A percentile compares a stretch with the other conserved stretches of the same genome.
Conservation (phyloP, 2,888 invertebrate species). For the Mythimna vitellina region DNA sequence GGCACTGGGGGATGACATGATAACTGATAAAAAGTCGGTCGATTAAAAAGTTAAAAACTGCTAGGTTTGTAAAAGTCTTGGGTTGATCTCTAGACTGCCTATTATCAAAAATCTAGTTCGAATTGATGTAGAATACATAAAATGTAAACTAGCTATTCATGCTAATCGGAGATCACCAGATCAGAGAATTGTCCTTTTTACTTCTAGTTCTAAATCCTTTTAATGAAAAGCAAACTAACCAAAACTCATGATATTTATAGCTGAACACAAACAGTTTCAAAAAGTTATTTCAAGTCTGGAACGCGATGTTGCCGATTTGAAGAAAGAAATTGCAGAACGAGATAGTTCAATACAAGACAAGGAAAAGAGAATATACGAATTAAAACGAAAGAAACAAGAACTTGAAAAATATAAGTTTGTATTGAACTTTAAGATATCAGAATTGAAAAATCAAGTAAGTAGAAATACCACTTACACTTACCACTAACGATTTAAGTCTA, state of each 20-base stretch:
- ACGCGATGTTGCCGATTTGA: constrained; percentile 94
- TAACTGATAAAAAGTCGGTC: too few species aligned
- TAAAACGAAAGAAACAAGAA: constrained; percentile 96
- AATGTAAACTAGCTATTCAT: too few species aligned
- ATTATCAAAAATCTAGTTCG: too few species aligned
- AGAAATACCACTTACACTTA: neutral
- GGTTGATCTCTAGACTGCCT: too few species aligned
- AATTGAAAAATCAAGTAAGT: constrained; percentile 93
- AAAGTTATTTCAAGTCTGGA: constrained; percentile 93
- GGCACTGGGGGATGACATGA: too few species aligned
- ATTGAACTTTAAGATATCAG: constrained; percentile 96
- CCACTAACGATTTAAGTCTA: neutral
- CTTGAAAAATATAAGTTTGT: constrained; percentile 98
- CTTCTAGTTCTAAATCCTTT: neutral
- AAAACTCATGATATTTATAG: constrained; percentile 69
- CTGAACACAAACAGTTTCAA: constrained; percentile 93
- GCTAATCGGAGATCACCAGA: too few species aligned
- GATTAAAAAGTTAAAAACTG: too few species aligned
- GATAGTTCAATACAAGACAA: constrained; percentile 96
- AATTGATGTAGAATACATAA: too few species aligned
- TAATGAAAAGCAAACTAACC: neutral
- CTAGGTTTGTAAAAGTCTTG: too few species aligned
- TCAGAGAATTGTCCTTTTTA: neutral
- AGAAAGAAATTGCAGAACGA: constrained; percentile 95
- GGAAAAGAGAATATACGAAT: constrained; percentile 95